phyloP scores from a whole-genome alignment of 2,797 vertebrate genomes.

The Kryptopterus vitreolus region DNA sequence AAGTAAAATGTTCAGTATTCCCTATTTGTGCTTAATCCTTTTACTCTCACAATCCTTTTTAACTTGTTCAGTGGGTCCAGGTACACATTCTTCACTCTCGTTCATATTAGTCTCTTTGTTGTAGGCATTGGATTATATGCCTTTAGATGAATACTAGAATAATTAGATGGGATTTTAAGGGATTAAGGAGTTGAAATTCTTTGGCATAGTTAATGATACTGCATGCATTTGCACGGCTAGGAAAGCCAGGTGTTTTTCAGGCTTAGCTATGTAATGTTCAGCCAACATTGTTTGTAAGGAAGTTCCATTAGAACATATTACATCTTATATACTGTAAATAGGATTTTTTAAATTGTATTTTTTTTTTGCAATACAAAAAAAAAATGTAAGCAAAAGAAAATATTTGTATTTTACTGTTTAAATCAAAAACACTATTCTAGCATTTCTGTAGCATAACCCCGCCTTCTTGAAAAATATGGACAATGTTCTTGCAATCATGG shows the following conservation, averaged over 20 bases:
- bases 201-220: constrained; percentile 62
- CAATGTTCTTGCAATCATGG: neutral
- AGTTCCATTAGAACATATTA: neutral
- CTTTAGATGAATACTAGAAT: neutral
- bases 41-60: neutral
- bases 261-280: constrained; percentile 4
- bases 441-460: neutral
- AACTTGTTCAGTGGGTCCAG: neutral
- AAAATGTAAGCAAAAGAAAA: neutral
- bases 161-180: neutral
- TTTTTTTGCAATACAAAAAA: too few relatives aligned
- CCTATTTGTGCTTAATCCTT: neutral
- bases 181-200: constrained; percentile 57
- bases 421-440: neutral
- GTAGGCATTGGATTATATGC: neutral
- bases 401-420: too few relatives aligned
- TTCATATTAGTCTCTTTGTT: neutral
- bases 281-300: neutral
- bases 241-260: constrained; percentile 63
- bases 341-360: neutral
- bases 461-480: neutral
- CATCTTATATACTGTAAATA: neutral
- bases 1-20: neutral
- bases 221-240: constrained; percentile 56
- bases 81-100: neutral